Evolutionary conservation across 1,140 invertebrate genomes (phyloP).

Genomic region (Ceratosolen fusciceps): DNA sequence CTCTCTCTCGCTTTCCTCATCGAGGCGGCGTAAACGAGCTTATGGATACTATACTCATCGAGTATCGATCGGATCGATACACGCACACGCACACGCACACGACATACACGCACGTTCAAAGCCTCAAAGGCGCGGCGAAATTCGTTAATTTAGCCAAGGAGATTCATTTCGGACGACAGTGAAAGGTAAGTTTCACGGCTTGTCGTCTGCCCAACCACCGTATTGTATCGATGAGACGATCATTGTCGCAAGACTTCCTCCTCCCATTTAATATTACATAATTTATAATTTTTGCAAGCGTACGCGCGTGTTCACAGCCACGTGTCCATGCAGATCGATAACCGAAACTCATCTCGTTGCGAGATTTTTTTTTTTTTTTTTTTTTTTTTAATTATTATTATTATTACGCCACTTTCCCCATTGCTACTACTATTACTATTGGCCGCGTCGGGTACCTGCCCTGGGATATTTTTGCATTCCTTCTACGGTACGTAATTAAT

Average conservation of each 20-base stretch:
- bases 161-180: conserved; percentile 7
- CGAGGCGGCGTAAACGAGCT: not conserved
- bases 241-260: not conserved
- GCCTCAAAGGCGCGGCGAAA: not conserved
- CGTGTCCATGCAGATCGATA: not conserved
- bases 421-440: too few relatives aligned
- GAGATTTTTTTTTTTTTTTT: not conserved
- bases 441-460: too few relatives aligned
- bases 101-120: not conserved
- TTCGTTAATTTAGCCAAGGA: conserved; percentile 11
- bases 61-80: too few relatives aligned
- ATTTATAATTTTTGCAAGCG: not conserved
- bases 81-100: not conserved
- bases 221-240: conserved; percentile 3
- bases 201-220: too few relatives aligned
- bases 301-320: too few relatives aligned
- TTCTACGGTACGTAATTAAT: too few relatives aligned
- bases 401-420: not conserved
- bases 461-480: too few relatives aligned
- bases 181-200: not conserved
- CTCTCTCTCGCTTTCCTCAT: not conserved
- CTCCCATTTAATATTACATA: not conserved
- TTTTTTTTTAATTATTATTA: not conserved
- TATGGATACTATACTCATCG: not conserved
- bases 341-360: not conserved